Base-by-base conservation (phyloP, 1,140 invertebrate species). In the Eubasilissa regina region DNA sequence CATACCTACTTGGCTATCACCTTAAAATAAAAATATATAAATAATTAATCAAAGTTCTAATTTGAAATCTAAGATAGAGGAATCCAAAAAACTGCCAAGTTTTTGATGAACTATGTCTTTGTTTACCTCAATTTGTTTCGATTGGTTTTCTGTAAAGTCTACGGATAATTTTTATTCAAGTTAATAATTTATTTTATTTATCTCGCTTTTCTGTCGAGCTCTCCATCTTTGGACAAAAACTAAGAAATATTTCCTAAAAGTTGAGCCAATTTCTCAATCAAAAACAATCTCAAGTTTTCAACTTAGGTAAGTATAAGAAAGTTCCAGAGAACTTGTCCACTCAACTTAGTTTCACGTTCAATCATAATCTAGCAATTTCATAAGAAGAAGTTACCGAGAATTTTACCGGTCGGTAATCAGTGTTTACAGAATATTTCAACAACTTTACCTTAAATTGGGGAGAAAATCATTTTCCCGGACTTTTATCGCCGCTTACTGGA, bases 341-440 rank as follows among this genome's bases (percentile, higher is more conserved):
- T 68, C 64, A 68, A 68, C 64, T 68, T 68, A 68, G 44, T 68
- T 68, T 68, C 45, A 45, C 64, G 64, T 68, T 68, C 64, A 68
- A 68, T 68, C 64, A 68, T 68, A 68, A 68, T 68, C 64, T 68
- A 68, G 45, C 64, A 44, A 68, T 68, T 68, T 68, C 45, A 47
- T 68, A 68, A 35, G 15, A 45, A 45, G 45, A 68, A 68, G 64
- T 45, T 68, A 8, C 44, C n/a, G 44, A 45, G 35, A 44, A 48
- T 68, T 68, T 68, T 68, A 68, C 44, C 64, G 64, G 64, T 68
- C 44, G 4, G 64, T 68, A 68, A 68, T 68, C 64, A 68, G 64
- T 68, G 44, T 68, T 48, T 17, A 68, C 64, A 45, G 44, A 47
- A 47, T 68, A 47, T 68, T 45, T 45, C n/a, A 6, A 68, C 35